Evolutionary conservation across 2,797 vertebrate genomes (phyloP).

Genomic region (Otus scops): DNA sequence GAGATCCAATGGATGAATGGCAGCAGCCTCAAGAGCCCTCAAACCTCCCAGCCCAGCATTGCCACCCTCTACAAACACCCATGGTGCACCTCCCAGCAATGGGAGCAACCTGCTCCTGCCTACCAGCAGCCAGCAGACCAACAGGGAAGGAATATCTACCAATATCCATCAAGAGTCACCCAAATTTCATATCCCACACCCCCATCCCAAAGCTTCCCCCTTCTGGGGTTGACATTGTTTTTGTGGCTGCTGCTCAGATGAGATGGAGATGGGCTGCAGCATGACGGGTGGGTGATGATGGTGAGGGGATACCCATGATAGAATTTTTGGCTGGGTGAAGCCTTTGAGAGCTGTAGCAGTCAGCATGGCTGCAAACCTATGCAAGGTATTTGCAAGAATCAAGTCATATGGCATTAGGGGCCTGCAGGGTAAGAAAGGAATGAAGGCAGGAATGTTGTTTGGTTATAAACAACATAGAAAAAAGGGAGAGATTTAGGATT

Average conservation of each 20-base stretch:
- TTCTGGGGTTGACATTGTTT: neutral
- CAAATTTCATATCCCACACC: neutral
- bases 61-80: neutral
- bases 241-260: neutral
- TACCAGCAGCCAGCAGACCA: neutral
- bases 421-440: conserved; percentile 12
- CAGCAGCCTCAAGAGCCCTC: neutral
- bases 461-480: conserved; percentile 10
- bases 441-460: conserved; percentile 21
- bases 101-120: neutral
- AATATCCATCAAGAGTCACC: neutral
- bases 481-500: neutral
- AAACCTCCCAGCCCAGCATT: neutral
- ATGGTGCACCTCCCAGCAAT: neutral
- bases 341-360: neutral
- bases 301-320: neutral
- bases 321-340: neutral
- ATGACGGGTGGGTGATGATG: neutral
- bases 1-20: neutral
- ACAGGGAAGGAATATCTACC: neutral
- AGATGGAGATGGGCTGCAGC: neutral
- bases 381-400: neutral
- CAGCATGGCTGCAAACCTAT: neutral
- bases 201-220: neutral
- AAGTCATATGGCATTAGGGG: conserved; percentile 23